Conservation (phyloP, 2,797 vertebrate species). For the Pteronotus mesoamericanus region DNA sequence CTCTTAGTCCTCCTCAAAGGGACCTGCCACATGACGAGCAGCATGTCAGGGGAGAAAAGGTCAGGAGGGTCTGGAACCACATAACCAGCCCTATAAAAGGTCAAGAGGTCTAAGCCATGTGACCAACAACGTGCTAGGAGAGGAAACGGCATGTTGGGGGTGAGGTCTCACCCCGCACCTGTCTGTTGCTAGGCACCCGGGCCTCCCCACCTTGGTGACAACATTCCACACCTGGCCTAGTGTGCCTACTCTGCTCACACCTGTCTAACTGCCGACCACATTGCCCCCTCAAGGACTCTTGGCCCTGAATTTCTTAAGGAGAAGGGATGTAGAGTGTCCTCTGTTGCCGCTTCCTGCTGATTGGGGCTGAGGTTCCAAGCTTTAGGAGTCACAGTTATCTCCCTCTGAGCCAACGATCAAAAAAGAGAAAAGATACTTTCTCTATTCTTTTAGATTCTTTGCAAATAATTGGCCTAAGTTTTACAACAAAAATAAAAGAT, state of each 20-base stretch:
- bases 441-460: background rate
- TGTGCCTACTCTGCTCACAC: background rate
- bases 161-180: background rate
- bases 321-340: background rate
- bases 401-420: background rate
- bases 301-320: background rate
- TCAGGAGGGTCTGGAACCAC: background rate
- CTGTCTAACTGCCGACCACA: background rate
- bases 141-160: background rate
- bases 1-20: background rate
- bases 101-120: background rate
- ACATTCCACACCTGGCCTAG: background rate
- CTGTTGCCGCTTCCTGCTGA: background rate
- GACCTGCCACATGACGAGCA: background rate
- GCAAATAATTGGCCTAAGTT: background rate
- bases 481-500: background rate
- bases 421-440: background rate
- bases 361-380: background rate
- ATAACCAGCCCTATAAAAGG: background rate
- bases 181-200: background rate
- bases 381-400: background rate
- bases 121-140: background rate
- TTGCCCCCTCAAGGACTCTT: background rate
- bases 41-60: background rate
- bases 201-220: too few relatives aligned